Evolutionary conservation across 2,888 invertebrate genomes (phyloP).

Genomic region (Polia nebulosa): DNA sequence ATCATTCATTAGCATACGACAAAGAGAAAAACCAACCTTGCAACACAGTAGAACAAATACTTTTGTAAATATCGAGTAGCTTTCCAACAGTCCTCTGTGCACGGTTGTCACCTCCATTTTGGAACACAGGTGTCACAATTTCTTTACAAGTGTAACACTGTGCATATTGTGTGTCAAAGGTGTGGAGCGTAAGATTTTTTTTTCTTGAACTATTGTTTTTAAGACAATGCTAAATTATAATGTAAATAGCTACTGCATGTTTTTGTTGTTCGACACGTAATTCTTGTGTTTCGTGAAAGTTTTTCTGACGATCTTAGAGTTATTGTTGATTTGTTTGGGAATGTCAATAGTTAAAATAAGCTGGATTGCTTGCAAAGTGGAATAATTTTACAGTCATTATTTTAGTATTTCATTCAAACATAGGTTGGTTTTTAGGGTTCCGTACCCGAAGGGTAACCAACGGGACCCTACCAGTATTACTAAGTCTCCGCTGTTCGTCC

Average conservation of each 20-base stretch:
- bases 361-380: not conserved
- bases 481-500: no score
- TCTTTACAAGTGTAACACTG: slow-evolving; percentile 55
- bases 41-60: slow-evolving; percentile 66
- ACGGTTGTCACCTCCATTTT: slow-evolving; percentile 71
- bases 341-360: slow-evolving; percentile 9
- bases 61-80: slow-evolving; percentile 69
- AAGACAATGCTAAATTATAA: slow-evolving; percentile 61
- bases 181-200: slow-evolving; percentile 48
- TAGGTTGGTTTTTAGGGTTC: not conserved
- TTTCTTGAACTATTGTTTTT: slow-evolving; percentile 48
- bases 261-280: slow-evolving; percentile 57
- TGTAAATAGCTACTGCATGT: slow-evolving; percentile 53
- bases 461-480: no score
- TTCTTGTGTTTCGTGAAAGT: slow-evolving; percentile 57
- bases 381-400: not conserved
- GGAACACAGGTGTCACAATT: slow-evolving; percentile 61
- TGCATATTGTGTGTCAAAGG: slow-evolving; percentile 45
- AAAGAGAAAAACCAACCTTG: slow-evolving; percentile 65
- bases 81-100: slow-evolving; percentile 67
- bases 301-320: slow-evolving; percentile 44
- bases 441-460: no score
- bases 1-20: slow-evolving; percentile 64
- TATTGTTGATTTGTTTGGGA: slow-evolving; percentile 16
- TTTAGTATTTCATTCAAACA: not conserved